Base-by-base conservation (phyloP, 2,797 vertebrate genomes). In the Darevskia mixta region DNA sequence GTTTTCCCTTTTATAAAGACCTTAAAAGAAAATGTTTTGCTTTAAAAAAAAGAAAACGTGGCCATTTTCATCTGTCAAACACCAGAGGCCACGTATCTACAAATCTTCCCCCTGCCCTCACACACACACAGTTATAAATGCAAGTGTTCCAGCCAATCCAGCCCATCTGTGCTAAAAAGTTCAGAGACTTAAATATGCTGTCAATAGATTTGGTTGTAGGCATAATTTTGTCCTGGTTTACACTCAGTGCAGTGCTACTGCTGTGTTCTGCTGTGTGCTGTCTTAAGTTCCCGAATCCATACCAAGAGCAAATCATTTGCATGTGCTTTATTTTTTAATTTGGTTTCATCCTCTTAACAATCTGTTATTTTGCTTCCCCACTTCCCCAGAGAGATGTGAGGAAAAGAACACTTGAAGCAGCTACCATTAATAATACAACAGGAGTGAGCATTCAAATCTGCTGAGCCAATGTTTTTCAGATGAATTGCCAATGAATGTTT, bases 321-420 rank as follows among this genome's bases (percentile, higher is more conserved):
- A 61, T 81, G 43, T 8, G 49, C 89, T 84, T 84, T 87, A 75
- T 87, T 89, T 86, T 84, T 87, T 79, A 87, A 90, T 81, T 81
- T 67, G 72, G 71, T 81, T 75, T 66, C 72, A 58, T 85, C 77
- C 71, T 82, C 45, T 85, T 81, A 81, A 87, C 82, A 90, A 83
- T 79, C 82, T 83, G 82, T 71, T 81, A 85, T 85, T 90, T 71
- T 82, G 71, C 82, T 85, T 76, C 72, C 27, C 45, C 35, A 77
- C 82, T 85, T 79, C 78, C 72, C 69, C 5, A 2, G 78, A 58
- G 58, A 86, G 72, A 81, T 81, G 41, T 9, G 27, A 82, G 82
- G 69, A 35, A 73, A 88, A 35, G 82, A 80, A 85, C 41, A 66
- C 72, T 87, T 81, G 82, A 77, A 85, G 71, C 69, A 69, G 71